These are phyloP conservation scores for Myotis davidii DNA, from an alignment of 2,113 vertebrate species.

Conservation along the genomic window DNA sequence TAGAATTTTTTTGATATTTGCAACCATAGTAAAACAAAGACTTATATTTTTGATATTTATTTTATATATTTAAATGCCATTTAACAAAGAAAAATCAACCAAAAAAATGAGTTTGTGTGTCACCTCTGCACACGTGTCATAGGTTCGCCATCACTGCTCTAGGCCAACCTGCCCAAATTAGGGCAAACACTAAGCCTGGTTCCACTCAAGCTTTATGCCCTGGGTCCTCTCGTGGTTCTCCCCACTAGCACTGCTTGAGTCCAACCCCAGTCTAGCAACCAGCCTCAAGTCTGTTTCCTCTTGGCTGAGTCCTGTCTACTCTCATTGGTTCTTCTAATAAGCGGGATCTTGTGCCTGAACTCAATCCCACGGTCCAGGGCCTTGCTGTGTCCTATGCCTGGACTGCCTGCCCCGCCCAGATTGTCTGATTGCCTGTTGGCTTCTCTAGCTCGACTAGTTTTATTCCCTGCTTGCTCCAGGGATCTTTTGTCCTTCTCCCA, in stretches of 20 bases:
- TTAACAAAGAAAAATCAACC: too few relatives aligned
- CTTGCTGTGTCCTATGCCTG: not conserved
- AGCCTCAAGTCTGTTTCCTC: not conserved
- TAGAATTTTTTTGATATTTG: too few relatives aligned
- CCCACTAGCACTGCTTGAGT: too few relatives aligned
- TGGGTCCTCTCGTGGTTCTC: too few relatives aligned
- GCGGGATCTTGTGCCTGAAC: not conserved
- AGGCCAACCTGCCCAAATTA: not conserved
- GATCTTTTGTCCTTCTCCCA: not conserved
- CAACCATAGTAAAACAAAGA: too few relatives aligned
- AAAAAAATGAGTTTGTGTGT: too few relatives aligned
- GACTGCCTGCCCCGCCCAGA: not conserved
- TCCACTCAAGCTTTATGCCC: not conserved
- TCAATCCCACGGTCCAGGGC: not conserved
- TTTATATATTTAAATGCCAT: too few relatives aligned
- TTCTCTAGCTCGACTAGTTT: too few relatives aligned
- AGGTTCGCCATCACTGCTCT: not conserved
- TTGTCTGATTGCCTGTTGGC: too few relatives aligned
- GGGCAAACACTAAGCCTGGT: not conserved
- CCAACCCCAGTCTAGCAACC: not conserved
- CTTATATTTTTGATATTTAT: too few relatives aligned
- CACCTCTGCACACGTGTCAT: too few relatives aligned
- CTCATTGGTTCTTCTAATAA: not conserved
- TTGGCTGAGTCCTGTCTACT: not conserved
- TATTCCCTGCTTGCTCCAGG: not conserved